phyloP scores from a whole-genome alignment of 2,797 vertebrate genomes.

The Phaenicophaeus curvirostris region DNA sequence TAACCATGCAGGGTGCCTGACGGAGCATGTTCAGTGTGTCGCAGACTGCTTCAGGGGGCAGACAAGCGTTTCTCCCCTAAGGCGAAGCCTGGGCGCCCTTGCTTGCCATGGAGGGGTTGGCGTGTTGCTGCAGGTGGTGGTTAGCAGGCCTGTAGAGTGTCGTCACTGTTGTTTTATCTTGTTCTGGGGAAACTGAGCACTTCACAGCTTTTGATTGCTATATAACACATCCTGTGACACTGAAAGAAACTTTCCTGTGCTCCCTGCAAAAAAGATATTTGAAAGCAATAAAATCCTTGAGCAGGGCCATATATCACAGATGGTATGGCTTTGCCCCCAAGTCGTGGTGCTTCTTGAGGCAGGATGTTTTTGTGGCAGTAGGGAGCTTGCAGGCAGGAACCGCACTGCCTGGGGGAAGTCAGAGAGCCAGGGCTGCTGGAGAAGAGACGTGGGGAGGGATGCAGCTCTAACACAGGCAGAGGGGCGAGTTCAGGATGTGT shows the following conservation, averaged over 20 bases:
- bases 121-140: not conserved
- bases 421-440: not conserved
- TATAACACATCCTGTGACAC: not conserved
- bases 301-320: not conserved
- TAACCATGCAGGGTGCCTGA: not conserved
- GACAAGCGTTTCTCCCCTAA: not conserved
- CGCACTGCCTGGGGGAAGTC: accelerated
- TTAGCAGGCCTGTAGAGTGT: not conserved
- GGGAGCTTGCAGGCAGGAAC: not conserved
- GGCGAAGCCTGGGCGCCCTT: not conserved
- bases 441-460: not conserved
- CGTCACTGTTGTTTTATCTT: not conserved
- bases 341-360: not conserved
- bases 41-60: not conserved
- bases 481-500: not conserved
- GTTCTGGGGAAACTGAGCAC: not conserved
- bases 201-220: not conserved
- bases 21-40: accelerated
- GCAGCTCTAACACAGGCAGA: not conserved
- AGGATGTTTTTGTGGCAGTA: not conserved
- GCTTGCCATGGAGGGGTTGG: not conserved
- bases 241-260: not conserved
- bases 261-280: not conserved
- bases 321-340: accelerated
- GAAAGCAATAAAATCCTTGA: not conserved